A percentile compares a stretch with the other conserved stretches of the same genome.
Evolutionary conservation across 2,888 invertebrate species (phyloP).

Genomic region (Formica aserva): DNA sequence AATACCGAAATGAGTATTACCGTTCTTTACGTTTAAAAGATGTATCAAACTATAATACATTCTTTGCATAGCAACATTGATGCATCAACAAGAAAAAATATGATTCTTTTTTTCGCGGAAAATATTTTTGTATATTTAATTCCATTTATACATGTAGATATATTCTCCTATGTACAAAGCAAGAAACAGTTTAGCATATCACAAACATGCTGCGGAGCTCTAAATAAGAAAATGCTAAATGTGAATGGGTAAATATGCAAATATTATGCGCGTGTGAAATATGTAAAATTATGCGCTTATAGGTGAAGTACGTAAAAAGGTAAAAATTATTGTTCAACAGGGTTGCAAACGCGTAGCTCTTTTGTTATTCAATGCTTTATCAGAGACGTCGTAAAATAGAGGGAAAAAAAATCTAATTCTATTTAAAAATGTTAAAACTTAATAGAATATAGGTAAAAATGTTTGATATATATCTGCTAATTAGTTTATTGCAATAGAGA

Average conservation of each 20-base stretch:
- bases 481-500: background rate
- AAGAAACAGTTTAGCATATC: background rate
- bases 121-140: conserved; percentile 14
- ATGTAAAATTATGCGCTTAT: conserved; percentile 35
- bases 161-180: background rate
- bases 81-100: background rate
- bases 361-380: conserved; percentile 9
- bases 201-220: background rate
- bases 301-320: background rate
- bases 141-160: background rate
- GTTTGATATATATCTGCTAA: background rate
- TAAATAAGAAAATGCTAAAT: conserved; percentile 17
- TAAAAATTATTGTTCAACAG: background rate
- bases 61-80: too few relatives aligned
- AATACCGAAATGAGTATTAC: background rate
- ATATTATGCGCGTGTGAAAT: conserved; percentile 20
- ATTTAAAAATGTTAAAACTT: background rate
- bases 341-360: background rate
- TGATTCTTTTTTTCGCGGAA: background rate
- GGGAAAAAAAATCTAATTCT: background rate
- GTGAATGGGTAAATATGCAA: conserved; percentile 32
- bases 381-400: background rate
- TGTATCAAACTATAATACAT: background rate
- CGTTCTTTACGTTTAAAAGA: background rate
- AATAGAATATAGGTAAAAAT: background rate